These are phyloP conservation scores for Phalloptychus januarius DNA, from an alignment of 2,797 vertebrate species.

Conservation along the genomic window DNA sequence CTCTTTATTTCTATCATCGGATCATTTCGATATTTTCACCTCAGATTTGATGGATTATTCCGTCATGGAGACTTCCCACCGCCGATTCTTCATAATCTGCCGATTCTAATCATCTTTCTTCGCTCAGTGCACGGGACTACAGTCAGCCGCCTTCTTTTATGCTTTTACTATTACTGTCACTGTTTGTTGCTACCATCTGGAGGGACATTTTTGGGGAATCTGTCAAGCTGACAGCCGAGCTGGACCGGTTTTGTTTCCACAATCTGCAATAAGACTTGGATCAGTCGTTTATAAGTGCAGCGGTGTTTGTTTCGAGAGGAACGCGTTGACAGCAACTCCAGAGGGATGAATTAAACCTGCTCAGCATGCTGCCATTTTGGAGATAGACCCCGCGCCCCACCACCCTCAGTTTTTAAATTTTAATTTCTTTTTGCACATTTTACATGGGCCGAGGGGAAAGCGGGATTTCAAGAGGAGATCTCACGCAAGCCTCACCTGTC, in stretches of 20 bases:
- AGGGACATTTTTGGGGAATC: not conserved
- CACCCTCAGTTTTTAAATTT: not conserved
- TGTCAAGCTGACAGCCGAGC: not conserved
- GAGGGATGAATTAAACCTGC: conserved; percentile 54
- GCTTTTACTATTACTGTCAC: conserved; percentile 36
- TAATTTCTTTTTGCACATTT: not conserved
- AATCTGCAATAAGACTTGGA: conserved; percentile 16
- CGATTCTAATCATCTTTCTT: conserved; percentile 43
- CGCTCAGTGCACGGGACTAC: conserved; percentile 58
- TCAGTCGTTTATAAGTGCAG: conserved; percentile 4
- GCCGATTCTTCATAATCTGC: conserved; percentile 14
- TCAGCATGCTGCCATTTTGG: conserved; percentile 62
- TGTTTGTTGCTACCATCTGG: not conserved
- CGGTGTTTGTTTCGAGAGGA: conserved; percentile 7
- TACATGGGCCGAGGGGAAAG: conserved; percentile 46
- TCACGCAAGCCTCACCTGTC: conserved; percentile 48
- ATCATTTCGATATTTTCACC: conserved; percentile 44
- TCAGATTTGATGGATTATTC: conserved; percentile 22
- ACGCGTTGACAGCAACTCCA: conserved; percentile 45
- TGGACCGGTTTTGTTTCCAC: conserved; percentile 7
- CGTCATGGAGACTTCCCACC: conserved; percentile 28
- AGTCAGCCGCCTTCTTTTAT: conserved; percentile 34
- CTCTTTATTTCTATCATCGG: conserved; percentile 52
- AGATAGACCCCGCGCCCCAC: conserved; percentile 41
- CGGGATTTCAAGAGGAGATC: conserved; percentile 44